Evolutionary conservation across 2,797 vertebrate species (phyloP).

Genomic region (Esox masquinongy): DNA sequence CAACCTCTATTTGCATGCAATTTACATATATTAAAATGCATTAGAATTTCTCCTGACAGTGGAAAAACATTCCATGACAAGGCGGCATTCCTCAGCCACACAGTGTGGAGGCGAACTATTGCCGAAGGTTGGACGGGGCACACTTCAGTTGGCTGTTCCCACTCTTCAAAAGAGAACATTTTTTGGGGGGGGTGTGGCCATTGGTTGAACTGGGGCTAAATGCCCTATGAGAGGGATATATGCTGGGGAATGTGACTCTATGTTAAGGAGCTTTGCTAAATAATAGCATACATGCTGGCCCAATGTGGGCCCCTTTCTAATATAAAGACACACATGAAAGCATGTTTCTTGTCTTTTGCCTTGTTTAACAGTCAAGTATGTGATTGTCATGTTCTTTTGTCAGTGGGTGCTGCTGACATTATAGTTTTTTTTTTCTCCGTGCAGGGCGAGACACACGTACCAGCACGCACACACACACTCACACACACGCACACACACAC

Average conservation of each 20-base stretch:
- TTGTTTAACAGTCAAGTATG: background rate
- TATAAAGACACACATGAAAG: background rate
- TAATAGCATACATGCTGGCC: background rate
- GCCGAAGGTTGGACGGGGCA: too few relatives aligned
- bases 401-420: background rate
- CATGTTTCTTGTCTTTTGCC: background rate
- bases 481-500: constrained; percentile 3
- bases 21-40: background rate
- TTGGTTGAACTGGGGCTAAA: too few relatives aligned
- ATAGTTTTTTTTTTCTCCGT: background rate
- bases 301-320: background rate
- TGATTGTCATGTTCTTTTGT: background rate
- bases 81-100: too few relatives aligned
- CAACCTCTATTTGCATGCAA: background rate
- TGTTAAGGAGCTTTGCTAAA: background rate
- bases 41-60: background rate
- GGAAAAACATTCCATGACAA: background rate
- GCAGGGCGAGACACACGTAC: background rate
- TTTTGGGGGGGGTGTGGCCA: too few relatives aligned
- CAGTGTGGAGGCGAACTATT: too few relatives aligned
- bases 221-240: background rate
- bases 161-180: too few relatives aligned
- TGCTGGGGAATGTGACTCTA: background rate
- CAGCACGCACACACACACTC: background rate
- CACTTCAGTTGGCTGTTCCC: too few relatives aligned